Evolutionary conservation across 2,797 vertebrate genomes (phyloP).

Genomic region (Enteromius treurensis): DNA sequence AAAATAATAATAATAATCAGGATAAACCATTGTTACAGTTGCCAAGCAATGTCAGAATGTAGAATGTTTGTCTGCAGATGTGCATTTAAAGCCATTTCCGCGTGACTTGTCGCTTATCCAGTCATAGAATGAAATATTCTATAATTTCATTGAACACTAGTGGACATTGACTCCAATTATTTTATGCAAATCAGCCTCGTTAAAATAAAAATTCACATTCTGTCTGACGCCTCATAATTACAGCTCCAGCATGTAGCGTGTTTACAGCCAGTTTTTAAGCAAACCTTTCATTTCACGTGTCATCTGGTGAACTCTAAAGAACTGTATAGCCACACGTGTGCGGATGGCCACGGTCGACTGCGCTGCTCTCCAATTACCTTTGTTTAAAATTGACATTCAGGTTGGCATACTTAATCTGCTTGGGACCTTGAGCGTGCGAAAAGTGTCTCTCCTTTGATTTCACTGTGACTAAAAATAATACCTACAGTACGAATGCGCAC

Average conservation of each 20-base stretch:
- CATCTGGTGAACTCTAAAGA: conserved; percentile 29
- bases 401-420: conserved; percentile 51
- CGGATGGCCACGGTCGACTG: conserved; percentile 17
- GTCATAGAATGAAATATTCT: neutral
- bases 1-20: neutral
- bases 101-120: neutral
- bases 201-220: conserved; percentile 11
- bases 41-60: neutral
- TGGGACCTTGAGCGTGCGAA: conserved; percentile 33
- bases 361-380: conserved; percentile 42
- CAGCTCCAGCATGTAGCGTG: neutral
- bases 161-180: conserved; percentile 12
- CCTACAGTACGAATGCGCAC: conserved; percentile 32
- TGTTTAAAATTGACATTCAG: conserved; percentile 49
- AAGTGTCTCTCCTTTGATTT: conserved; percentile 53
- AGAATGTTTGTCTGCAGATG: neutral
- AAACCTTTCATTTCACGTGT: conserved; percentile 22
- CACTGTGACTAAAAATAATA: conserved; percentile 47
- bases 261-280: conserved; percentile 16
- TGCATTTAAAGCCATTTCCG: neutral
- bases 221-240: neutral
- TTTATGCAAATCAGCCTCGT: conserved; percentile 26
- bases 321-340: neutral
- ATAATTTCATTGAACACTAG: conserved; percentile 12
- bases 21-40: neutral